phyloP scores from a whole-genome alignment of 2,113 vertebrate species.

The Catagonus wagneri region DNA sequence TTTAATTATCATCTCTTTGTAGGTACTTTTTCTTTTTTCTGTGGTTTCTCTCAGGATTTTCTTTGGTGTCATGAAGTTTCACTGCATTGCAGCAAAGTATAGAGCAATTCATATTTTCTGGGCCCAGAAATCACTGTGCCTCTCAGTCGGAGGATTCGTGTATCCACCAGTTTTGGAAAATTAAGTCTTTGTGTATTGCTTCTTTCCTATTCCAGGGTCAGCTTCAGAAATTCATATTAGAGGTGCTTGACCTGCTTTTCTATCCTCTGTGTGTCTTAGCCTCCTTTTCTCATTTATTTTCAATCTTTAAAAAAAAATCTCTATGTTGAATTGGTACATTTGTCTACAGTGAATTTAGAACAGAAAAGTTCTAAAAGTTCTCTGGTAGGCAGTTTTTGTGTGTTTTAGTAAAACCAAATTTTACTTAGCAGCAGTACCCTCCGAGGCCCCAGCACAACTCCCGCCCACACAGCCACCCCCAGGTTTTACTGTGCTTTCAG shows the following conservation, averaged over 20 bases:
- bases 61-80: conserved; percentile 56
- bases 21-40: conserved; percentile 46
- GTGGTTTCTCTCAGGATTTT: conserved; percentile 71
- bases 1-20: conserved; percentile 44
- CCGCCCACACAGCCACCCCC: not conserved
- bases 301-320: not conserved
- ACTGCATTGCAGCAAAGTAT: not conserved
- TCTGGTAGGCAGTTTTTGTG: not conserved
- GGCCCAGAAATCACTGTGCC: conserved; percentile 1
- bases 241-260: not conserved
- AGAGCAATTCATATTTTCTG: not conserved
- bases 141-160: not conserved
- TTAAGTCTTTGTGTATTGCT: not conserved
- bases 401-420: conserved; percentile 40
- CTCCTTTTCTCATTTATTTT: conserved; percentile 19
- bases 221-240: not conserved
- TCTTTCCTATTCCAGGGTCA: not conserved
- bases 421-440: conserved; percentile 32
- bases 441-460: conserved; percentile 35
- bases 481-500: conserved; percentile 52
- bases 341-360: conserved; percentile 12
- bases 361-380: not conserved
- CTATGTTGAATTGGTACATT: not conserved
- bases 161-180: not conserved
- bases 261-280: not conserved